These are phyloP conservation scores for Aleiodes testaceus DNA, from an alignment of 2,888 invertebrate genomes.

Conservation along the genomic window DNA sequence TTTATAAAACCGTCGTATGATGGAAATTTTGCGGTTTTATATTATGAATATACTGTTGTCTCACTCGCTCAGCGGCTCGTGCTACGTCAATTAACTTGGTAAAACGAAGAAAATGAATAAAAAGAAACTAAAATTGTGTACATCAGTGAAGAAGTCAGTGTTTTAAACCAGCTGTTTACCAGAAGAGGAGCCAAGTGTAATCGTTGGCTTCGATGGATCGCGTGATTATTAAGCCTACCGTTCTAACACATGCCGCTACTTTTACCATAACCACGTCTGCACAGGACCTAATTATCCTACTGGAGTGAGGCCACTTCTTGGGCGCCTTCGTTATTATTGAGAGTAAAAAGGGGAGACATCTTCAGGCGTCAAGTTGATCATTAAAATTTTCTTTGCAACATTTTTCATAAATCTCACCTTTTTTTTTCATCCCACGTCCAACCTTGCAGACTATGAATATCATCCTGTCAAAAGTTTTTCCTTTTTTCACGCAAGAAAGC, in stretches of 20 bases:
- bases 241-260: constrained; percentile 23
- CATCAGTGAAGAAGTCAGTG: constrained; percentile 25
- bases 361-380: constrained; percentile 6
- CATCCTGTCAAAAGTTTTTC: no score
- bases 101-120: background rate
- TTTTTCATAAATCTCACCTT: no score
- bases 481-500: no score
- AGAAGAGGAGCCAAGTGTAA: constrained; percentile 24
- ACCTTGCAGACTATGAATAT: no score
- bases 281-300: constrained; percentile 11
- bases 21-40: constrained; percentile 1
- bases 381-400: background rate
- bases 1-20: constrained; percentile 13
- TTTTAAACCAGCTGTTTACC: constrained; percentile 37
- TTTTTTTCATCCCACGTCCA: no score
- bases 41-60: constrained; percentile 14
- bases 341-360: background rate
- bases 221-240: constrained; percentile 35
- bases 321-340: background rate
- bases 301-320: background rate
- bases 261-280: background rate
- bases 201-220: constrained; percentile 30
- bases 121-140: background rate
- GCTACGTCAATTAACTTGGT: constrained; percentile 22
- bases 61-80: constrained; percentile 13